phyloP scores from a whole-genome alignment of 2,888 invertebrate genomes.

The Minunthozetes semirufus region DNA sequence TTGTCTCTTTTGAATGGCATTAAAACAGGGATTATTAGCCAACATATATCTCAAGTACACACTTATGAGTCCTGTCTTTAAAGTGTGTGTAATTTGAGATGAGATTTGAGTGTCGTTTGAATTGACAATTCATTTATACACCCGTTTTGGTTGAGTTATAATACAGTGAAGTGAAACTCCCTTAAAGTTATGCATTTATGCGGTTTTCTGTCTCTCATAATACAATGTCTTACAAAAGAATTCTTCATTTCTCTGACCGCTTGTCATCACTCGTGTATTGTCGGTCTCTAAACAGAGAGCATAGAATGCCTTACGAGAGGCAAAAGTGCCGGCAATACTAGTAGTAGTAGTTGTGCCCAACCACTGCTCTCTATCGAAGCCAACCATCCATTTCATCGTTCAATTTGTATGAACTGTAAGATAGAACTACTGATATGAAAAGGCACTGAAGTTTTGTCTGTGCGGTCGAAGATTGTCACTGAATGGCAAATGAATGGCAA shows the following conservation, averaged over 20 bases:
- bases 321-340: neutral
- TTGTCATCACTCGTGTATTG: slow-evolving; percentile 3
- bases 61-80: neutral
- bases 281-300: neutral
- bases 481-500: neutral
- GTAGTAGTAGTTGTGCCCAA: neutral
- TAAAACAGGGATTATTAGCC: slow-evolving; percentile 6
- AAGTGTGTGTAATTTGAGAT: slow-evolving; percentile 24
- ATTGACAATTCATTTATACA: slow-evolving; percentile 24
- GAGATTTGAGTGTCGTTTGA: slow-evolving; percentile 3
- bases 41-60: neutral
- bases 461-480: neutral
- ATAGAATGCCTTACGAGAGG: neutral
- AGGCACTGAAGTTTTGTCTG: neutral
- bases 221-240: slow-evolving; percentile 11
- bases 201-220: neutral
- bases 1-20: no score
- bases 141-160: neutral
- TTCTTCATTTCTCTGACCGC: neutral
- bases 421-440: slow-evolving; percentile 12
- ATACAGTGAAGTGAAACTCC: neutral
- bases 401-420: slow-evolving; percentile 13
- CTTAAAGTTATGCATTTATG: slow-evolving; percentile 24
- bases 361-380: neutral
- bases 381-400: neutral